A percentile compares a stretch with the other conserved stretches of the same genome.
Evolutionary conservation across 1,140 invertebrate species (phyloP).

Genomic region (Drosophila melanica): DNA sequence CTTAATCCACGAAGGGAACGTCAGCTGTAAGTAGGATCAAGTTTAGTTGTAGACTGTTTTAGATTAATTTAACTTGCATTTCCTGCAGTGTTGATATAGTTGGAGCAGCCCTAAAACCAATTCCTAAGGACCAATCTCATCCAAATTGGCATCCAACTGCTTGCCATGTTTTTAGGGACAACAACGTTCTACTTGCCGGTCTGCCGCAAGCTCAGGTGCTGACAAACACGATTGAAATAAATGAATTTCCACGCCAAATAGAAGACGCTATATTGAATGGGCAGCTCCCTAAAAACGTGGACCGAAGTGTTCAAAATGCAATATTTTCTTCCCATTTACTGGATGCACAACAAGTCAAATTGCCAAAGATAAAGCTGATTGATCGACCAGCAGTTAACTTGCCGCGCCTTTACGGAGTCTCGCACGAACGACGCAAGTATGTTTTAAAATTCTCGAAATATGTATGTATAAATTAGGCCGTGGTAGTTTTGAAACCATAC

Average conservation of each 20-base stretch:
- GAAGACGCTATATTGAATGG: slow-evolving; percentile 83
- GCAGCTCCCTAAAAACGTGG: slow-evolving; percentile 85
- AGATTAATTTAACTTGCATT: neutral
- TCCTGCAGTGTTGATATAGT: slow-evolving; percentile 84
- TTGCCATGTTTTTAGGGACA: slow-evolving; percentile 86
- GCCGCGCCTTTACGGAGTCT: slow-evolving; percentile 89
- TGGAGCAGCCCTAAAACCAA: slow-evolving; percentile 79
- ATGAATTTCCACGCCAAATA: slow-evolving; percentile 87
- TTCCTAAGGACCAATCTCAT: slow-evolving; percentile 85
- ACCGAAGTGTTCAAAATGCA: slow-evolving; percentile 86
- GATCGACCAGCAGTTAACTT: slow-evolving; percentile 89
- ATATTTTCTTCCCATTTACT: slow-evolving; percentile 90
- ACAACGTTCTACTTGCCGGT: slow-evolving; percentile 89
- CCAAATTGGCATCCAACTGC: slow-evolving; percentile 87
- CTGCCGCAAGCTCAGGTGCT: slow-evolving; percentile 89
- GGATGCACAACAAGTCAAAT: slow-evolving; percentile 90
- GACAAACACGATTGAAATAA: slow-evolving; percentile 89
- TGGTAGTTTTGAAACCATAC: too few relatives aligned
- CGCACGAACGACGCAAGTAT: slow-evolving; percentile 89
- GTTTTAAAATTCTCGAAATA: slow-evolving; percentile 52
- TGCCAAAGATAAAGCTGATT: slow-evolving; percentile 89
- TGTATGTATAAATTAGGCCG: neutral
- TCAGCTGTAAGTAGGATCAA: slow-evolving; percentile 54
- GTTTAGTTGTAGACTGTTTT: neutral
- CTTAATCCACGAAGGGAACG: slow-evolving; percentile 28